Percentiles rank a stretch among this genome's conserved stretches.
Conservation (phyloP, 2,888 invertebrate genomes). For the Napeogenes inachia region DNA sequence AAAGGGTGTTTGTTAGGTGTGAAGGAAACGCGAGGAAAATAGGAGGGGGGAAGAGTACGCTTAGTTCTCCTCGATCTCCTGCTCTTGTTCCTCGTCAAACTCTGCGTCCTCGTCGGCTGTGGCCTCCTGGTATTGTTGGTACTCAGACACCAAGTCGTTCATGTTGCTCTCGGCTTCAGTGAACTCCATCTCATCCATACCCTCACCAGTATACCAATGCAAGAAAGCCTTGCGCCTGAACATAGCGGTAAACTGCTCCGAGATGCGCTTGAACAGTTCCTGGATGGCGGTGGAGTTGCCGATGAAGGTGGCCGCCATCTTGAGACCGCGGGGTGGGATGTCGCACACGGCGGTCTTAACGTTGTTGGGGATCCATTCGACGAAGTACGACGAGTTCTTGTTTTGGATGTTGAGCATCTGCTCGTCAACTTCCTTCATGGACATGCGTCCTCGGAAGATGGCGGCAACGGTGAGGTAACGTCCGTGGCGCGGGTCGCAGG, state of each 20-base stretch:
- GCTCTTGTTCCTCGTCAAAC: conserved; percentile 87
- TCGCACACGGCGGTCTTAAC: conserved; percentile 96
- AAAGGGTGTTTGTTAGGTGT: conserved; percentile 33
- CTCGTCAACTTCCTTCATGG: conserved; percentile 94
- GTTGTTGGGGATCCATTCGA: conserved; percentile 91
- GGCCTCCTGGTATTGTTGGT: conserved; percentile 96
- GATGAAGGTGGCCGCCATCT: conserved; percentile 96
- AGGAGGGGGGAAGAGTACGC: conserved; percentile 30
- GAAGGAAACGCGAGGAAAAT: conserved; percentile 28
- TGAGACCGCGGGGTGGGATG: conserved; percentile 92
- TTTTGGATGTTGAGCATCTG: conserved; percentile 92
- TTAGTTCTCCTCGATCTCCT: conserved; percentile 82
- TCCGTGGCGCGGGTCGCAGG: conserved; percentile 95
- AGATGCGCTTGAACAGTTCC: conserved; percentile 92
- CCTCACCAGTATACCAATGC: conserved; percentile 96
- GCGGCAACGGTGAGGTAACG: conserved; percentile 94
- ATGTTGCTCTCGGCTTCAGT: conserved; percentile 97
- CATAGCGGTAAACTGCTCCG: conserved; percentile 96
- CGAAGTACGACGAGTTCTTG: conserved; percentile 83
- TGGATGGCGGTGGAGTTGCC: conserved; percentile 95
- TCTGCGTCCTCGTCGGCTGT: conserved; percentile 90
- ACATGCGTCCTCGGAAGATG: conserved; percentile 94
- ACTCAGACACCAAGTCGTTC: conserved; percentile 95
- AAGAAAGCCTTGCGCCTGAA: conserved; percentile 96
- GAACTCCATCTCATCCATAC: conserved; percentile 94